Base-by-base conservation (phyloP, 2,888 invertebrate genomes). In the Bugula neritina region DNA sequence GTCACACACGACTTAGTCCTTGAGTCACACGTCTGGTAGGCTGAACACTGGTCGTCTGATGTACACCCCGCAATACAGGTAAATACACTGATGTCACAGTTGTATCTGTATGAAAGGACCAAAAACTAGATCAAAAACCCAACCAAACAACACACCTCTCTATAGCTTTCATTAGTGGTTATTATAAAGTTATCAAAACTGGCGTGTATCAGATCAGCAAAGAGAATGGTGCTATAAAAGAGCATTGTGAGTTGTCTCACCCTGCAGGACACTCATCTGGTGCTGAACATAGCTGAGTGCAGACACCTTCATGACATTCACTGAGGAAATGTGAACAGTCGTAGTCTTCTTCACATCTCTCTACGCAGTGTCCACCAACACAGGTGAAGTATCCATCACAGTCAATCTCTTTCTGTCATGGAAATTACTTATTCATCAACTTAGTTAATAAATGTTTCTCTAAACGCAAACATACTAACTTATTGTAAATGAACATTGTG, bases 11-110 rank as follows among this genome's bases (percentile, higher is more conserved):
- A 31, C 27, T 27, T 10, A 5, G 1, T 13, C 13, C 5, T 2
- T 13, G 31, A 13, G 63, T 63, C 63, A 63, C 63, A 63, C 13
- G 63, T 25, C 63, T 63, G 63, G 31, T 63, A 34, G 21, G n/a
- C 3, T 10, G 63, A 27, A 31, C 63, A 63, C 10, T 25, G 25
- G 5, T 3, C 17, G 31, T 63, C 34, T 5, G 21, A 21, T 2
- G 29, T 63, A 31, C 63, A 63, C 31, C 10, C 63, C 2, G 27
- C 17, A 34, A 10, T 10, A 27, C 63, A 63, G 29, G 27, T 34
- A 3, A 63, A 43, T 17, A 43, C 43, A 10, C 43, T 17, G 43
- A 43, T 10, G 43, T 43, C 43, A 43, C 43, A 43, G 5, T 43
- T 17, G 17, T 43, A 43, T 17, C 43, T 43, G 43, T 17, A 43